phyloP scores from a whole-genome alignment of 1,140 invertebrate genomes.

The Microplitis mediator region DNA sequence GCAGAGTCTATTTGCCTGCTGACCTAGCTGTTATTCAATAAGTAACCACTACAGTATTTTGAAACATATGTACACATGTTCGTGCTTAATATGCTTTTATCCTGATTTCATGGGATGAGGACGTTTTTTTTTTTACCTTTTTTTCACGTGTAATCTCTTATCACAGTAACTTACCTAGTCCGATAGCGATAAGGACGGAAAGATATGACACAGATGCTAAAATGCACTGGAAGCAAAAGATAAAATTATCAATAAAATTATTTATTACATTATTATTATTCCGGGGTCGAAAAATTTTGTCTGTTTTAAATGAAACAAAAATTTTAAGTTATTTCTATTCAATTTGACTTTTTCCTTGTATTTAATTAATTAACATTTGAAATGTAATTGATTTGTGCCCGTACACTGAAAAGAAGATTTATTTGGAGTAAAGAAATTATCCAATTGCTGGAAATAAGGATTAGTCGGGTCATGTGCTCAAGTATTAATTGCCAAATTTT shows the following conservation, averaged over 20 bases:
- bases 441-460: too few species aligned
- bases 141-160: background rate
- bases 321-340: too few species aligned
- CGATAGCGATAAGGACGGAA: slow-evolving; percentile 2
- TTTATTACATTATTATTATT: background rate
- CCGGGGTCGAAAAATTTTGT: too few species aligned
- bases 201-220: background rate
- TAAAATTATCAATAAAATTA: background rate
- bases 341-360: too few species aligned
- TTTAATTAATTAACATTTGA: too few species aligned
- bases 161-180: background rate
- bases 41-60: background rate
- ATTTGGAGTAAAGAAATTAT: too few species aligned
- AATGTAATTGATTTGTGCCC: too few species aligned
- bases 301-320: too few species aligned
- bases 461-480: too few species aligned
- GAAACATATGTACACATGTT: background rate
- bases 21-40: background rate
- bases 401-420: too few species aligned
- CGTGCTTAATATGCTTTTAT: slow-evolving; percentile 8
- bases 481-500: too few species aligned
- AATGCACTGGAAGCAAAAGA: background rate
- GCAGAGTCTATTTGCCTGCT: background rate
- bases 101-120: background rate
- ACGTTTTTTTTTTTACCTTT: background rate